Conservation (phyloP, 2,888 invertebrate species). For the Scelioninae gen. 1 region DNA sequence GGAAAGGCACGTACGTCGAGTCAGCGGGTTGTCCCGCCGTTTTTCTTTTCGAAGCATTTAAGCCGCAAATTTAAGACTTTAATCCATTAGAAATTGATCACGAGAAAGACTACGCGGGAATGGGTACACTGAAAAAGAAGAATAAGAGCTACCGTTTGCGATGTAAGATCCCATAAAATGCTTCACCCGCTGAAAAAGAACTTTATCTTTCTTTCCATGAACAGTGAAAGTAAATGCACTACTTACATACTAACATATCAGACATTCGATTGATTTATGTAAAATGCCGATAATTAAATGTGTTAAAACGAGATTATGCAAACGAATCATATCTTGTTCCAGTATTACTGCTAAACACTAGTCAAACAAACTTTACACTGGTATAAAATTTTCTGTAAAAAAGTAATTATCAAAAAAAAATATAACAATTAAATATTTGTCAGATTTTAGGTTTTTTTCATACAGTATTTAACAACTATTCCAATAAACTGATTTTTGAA, state of each 20-base stretch:
- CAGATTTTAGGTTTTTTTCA: too few relatives aligned
- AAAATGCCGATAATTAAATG: constrained; percentile 27
- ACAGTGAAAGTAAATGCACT: constrained; percentile 66
- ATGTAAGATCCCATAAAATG: constrained; percentile 62
- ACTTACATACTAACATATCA: constrained; percentile 56
- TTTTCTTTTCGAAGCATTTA: constrained; percentile 70
- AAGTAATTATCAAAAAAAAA: too few relatives aligned
- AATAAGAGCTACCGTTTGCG: constrained; percentile 49
- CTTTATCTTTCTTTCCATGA: constrained; percentile 67
- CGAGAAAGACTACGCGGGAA: constrained; percentile 53
- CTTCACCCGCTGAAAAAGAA: constrained; percentile 59
- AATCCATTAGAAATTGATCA: constrained; percentile 72
- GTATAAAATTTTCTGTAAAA: too few relatives aligned
- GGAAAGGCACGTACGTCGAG: constrained; percentile 66
- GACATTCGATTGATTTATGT: constrained; percentile 59
- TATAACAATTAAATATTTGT: too few relatives aligned
- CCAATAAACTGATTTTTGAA: too few relatives aligned
- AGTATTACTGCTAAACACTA: constrained; percentile 16
- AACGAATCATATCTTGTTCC: constrained; percentile 10
- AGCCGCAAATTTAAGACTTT: constrained; percentile 70
- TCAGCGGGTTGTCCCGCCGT: constrained; percentile 68
- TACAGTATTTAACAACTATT: too few relatives aligned
- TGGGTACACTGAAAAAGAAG: constrained; percentile 23
- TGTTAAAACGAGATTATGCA: constrained; percentile 31
- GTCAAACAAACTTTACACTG: too few relatives aligned